These are phyloP conservation scores for Pseudococcus viburni DNA, from an alignment of 2,888 invertebrate species.

Conservation along the genomic window DNA sequence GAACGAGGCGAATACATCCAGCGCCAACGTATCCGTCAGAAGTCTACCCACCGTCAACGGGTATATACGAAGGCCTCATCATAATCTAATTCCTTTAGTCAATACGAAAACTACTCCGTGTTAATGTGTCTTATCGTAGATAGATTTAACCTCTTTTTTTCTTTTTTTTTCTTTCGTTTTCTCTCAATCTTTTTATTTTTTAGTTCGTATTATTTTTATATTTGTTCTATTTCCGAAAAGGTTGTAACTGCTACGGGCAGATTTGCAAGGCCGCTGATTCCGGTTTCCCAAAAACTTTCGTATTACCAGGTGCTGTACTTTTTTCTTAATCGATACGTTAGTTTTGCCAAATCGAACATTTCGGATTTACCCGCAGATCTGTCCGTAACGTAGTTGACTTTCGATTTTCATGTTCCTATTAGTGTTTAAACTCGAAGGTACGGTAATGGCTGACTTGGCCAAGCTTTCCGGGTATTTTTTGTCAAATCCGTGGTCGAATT, in stretches of 20 bases:
- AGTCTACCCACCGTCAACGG: slow-evolving; percentile 67
- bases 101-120: slow-evolving; percentile 66
- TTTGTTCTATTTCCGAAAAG: not conserved
- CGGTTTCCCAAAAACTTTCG: not conserved
- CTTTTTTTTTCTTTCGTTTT: slow-evolving; percentile 37
- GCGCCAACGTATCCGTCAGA: slow-evolving; percentile 49
- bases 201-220: slow-evolving; percentile 46
- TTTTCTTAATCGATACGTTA: too few relatives aligned
- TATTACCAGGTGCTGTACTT: too few relatives aligned
- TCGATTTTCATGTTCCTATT: slow-evolving; percentile 64
- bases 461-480: not conserved
- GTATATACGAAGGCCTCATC: slow-evolving; percentile 66
- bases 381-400: slow-evolving; percentile 60
- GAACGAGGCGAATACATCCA: slow-evolving; percentile 52
- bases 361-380: not conserved
- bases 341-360: not conserved
- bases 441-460: slow-evolving; percentile 26
- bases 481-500: not conserved
- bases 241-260: slow-evolving; percentile 42
- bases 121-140: slow-evolving; percentile 31
- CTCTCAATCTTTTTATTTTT: slow-evolving; percentile 53
- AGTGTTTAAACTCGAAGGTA: not conserved
- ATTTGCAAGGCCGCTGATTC: slow-evolving; percentile 10
- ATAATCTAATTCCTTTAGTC: slow-evolving; percentile 64
- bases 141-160: slow-evolving; percentile 37